Base-by-base conservation (phyloP, 1,140 invertebrate species). In the Lasioglossum baleicum region DNA sequence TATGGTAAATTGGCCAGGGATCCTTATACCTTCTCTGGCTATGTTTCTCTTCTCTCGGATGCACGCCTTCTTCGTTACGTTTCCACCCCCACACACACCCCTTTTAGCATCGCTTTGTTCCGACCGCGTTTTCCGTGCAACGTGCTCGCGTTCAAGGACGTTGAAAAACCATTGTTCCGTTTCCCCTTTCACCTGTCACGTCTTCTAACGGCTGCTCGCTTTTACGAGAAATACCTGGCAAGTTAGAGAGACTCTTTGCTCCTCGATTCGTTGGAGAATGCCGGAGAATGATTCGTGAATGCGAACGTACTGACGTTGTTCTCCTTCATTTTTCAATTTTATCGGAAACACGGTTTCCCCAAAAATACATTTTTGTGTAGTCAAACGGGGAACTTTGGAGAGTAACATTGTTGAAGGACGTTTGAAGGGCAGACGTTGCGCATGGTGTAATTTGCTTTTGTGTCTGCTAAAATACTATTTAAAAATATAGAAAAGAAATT, bases 1-100 rank as follows among this genome's bases (percentile, higher is more conserved):
- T 88, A 88, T 85, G 82, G 86, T 88, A 89, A 89, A 89, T 89
- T 88, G 84, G 72, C 15, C 77, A 63, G 67, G 69, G 84, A 88
- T 86, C 83, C 77, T 87, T 83, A 26, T 64, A 66, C 60, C 79
- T 72, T 75, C 72, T 73, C 42, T 61, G 56, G 58, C 61, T 6
- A 61, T 56, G 40, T 74, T 81, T 60, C 75, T 58, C 64, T 80
- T 65, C 53, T 10, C 58, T 31, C 42, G 75, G 73, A 65, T 79
- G 44, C 60, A 26, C 7, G 20, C 48, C 61, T 60, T n/a, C 61
- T 65, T 69, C n/a, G 20, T 15, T 5, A 5, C 51, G 67, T 58
- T n/a, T n/a, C 56, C 2, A 17, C 8, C 7, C 40, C 20, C n/a
- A 35, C 44, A 2, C 7, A 5, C 35, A 15, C 10, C 13, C 44